Conservation (phyloP, 1,140 invertebrate genomes). For the Cherax destructor region DNA sequence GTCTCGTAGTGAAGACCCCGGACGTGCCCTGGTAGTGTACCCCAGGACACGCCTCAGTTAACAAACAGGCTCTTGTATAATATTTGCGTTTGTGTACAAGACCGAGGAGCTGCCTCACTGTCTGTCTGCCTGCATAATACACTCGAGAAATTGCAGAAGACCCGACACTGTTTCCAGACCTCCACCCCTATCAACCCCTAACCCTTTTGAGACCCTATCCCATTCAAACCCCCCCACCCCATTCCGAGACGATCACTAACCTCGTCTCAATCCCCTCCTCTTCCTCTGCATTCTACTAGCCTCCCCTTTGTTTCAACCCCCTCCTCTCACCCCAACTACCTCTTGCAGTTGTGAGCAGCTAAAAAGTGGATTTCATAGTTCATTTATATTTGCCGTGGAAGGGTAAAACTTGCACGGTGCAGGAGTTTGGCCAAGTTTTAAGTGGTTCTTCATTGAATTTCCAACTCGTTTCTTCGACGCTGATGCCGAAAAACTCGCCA, state of each 20-base stretch:
- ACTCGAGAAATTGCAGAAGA: neutral
- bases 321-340: neutral
- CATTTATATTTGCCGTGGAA: constrained; percentile 29
- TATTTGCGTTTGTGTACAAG: neutral
- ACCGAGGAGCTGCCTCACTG: neutral
- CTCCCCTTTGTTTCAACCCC: neutral
- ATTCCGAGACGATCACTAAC: no score
- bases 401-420: constrained; percentile 4
- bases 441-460: constrained; percentile 55
- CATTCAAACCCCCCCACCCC: no score
- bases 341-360: neutral
- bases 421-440: constrained; percentile 44
- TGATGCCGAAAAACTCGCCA: constrained; percentile 27
- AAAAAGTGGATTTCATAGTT: constrained; percentile 41
- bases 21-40: no score
- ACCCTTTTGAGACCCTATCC: neutral
- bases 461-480: constrained; percentile 4
- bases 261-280: neutral
- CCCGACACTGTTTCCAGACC: neutral
- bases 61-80: neutral
- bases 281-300: neutral
- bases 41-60: no score
- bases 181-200: neutral
- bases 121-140: neutral
- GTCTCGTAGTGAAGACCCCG: no score